Evolutionary conservation across 2,888 invertebrate species (phyloP), one percentile per base, ranked within the genome.

Genomic region (Lasioglossum figueresi): DNA sequence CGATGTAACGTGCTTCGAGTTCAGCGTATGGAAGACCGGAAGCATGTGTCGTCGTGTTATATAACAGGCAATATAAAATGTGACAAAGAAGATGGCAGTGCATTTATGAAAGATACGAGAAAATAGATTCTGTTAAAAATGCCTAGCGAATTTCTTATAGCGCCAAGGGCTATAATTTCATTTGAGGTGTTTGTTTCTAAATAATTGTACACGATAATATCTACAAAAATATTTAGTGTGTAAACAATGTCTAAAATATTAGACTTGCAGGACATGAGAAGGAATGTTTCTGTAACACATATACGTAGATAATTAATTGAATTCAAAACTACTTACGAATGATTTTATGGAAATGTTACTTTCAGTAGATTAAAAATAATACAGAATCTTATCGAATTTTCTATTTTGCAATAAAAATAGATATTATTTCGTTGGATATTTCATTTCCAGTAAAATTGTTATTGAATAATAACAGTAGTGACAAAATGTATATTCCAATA

Each of bases 1-100:
- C 4, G 34, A 68, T 23, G 23, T 68, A 19, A 68, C 23, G 66
- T 16, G 66, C 23, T 68, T 68, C 23, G 34, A 19, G 37, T 34
- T 34, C 66, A 68, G 8, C 23, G 19, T 37, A 23, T 68, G 66
- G 34, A 66, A 37, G 34, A 66, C 19, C 34, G 34, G 31, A 68
- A 37, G 66, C 34, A 34, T 4, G 66, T 68, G 66, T 68, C 66
- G 66, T 23, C 37, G 19, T 68, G 45, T 72, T 43, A 68, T 16
- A 68, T 68, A 34, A 63, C 63, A 63, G 63, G 63, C 14, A 68
- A 68, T 34, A 68, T 68, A 68, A 68, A 19, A 63, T 31, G 31
- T 68, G 66, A 68, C 66, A 76, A 31, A 31, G 34, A 68, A 68
- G 66, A 68, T 68, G 23, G 37, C 34, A 37, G 34, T 10, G 34